Conservation (phyloP, 2,888 invertebrate species). For the Brachyopa scutellaris region DNA sequence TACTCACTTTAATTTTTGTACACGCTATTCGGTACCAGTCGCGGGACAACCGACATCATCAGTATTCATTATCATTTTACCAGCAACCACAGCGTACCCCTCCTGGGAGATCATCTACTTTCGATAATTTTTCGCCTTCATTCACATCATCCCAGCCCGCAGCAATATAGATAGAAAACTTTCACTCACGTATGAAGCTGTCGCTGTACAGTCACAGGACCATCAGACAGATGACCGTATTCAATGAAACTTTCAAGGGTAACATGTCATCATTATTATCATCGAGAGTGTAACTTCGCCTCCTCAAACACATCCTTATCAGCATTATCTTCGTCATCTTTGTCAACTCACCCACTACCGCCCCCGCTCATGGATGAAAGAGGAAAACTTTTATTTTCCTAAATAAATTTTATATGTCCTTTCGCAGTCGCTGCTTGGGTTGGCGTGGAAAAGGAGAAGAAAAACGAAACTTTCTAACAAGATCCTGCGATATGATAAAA, state of each 20-base stretch:
- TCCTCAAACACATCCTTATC: slow-evolving; percentile 26
- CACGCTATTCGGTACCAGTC: too few species aligned
- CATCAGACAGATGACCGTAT: slow-evolving; percentile 15
- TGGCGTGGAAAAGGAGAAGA: not conserved
- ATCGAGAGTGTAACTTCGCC: slow-evolving; percentile 35
- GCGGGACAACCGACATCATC: too few species aligned
- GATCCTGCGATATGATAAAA: slow-evolving; percentile 43
- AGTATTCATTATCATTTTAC: too few species aligned
- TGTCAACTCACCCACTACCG: not conserved
- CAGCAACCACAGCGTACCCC: too few species aligned
- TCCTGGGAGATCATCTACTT: not conserved
- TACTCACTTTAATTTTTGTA: too few species aligned
- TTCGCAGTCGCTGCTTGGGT: not conserved
- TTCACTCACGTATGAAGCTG: not conserved
- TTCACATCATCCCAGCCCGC: not conserved
- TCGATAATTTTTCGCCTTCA: slow-evolving; percentile 9
- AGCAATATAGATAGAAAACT: not conserved
- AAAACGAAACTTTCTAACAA: slow-evolving; percentile 39
- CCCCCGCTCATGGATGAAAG: not conserved
- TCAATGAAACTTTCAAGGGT: slow-evolving; percentile 46
- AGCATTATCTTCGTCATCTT: slow-evolving; percentile 25
- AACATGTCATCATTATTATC: slow-evolving; percentile 47
- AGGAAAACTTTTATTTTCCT: slow-evolving; percentile 42
- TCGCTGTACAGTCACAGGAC: not conserved
- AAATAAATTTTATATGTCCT: slow-evolving; percentile 20